phyloP scores from a whole-genome alignment of 2,888 invertebrate species.

The Cyclophora punctaria region DNA sequence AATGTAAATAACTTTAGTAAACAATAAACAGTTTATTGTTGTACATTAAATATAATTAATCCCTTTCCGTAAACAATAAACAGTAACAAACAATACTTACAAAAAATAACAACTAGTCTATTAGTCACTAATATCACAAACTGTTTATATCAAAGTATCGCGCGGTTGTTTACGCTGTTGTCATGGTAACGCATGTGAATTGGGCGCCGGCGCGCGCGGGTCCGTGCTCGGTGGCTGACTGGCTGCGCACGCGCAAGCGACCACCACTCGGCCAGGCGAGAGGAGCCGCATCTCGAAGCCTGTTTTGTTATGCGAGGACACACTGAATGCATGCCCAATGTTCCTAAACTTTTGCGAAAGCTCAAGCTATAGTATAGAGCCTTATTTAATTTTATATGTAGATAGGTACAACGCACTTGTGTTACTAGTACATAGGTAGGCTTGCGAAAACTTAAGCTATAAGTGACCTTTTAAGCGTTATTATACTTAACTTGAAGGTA shows the following conservation, averaged over 20 bases:
- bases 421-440: too few relatives aligned
- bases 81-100: too few relatives aligned
- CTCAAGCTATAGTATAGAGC: too few relatives aligned
- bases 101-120: background rate
- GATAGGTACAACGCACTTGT: too few relatives aligned
- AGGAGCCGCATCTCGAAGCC: constrained; percentile 57
- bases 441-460: too few relatives aligned
- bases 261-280: constrained; percentile 64
- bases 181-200: constrained; percentile 59
- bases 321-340: background rate
- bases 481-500: too few relatives aligned
- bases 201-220: constrained; percentile 61
- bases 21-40: background rate
- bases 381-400: too few relatives aligned
- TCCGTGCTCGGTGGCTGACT: constrained; percentile 60
- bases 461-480: too few relatives aligned
- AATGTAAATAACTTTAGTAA: background rate
- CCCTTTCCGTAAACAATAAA: too few relatives aligned
- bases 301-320: constrained; percentile 32
- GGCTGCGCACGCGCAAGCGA: constrained; percentile 41
- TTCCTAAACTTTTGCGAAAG: too few relatives aligned
- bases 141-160: constrained; percentile 2
- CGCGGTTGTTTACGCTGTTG: constrained; percentile 59
- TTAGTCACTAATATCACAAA: background rate
- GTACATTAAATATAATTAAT: too few relatives aligned